These are phyloP conservation scores for Chrysodeixis includens DNA, from an alignment of 2,888 invertebrate species.

Conservation along the genomic window DNA sequence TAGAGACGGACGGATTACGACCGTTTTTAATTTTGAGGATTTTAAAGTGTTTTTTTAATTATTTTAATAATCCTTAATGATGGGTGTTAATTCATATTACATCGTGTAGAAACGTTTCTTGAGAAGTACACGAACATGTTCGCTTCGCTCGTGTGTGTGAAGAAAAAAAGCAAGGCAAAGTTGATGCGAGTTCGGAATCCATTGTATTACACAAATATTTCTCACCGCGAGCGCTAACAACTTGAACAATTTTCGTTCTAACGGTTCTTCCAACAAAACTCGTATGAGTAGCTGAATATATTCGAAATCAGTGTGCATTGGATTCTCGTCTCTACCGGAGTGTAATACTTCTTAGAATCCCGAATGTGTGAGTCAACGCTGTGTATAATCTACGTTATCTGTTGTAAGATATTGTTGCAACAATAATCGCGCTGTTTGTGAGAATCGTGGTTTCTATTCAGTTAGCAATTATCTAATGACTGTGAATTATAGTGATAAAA, in stretches of 20 bases:
- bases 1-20: constrained; percentile 23
- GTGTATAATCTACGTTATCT: constrained; percentile 53
- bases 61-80: constrained; percentile 20
- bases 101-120: constrained; percentile 16
- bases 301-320: constrained; percentile 47
- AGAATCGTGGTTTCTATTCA: constrained; percentile 58
- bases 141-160: constrained; percentile 12
- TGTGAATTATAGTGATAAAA: constrained; percentile 59
- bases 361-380: constrained; percentile 26
- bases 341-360: constrained; percentile 51
- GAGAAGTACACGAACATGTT: constrained; percentile 27
- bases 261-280: constrained; percentile 69
- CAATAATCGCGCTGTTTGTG: constrained; percentile 65
- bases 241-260: constrained; percentile 67
- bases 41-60: constrained; percentile 14
- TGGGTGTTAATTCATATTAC: constrained; percentile 11
- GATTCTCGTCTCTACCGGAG: constrained; percentile 54
- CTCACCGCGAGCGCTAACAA: constrained; percentile 60
- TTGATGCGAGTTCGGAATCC: constrained; percentile 54
- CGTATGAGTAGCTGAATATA: constrained; percentile 58
- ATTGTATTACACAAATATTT: constrained; percentile 61
- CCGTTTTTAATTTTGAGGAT: constrained; percentile 14
- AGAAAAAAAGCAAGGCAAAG: constrained; percentile 47
- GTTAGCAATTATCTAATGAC: constrained; percentile 60
- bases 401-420: constrained; percentile 53